These are phyloP conservation scores for Drosophila falleni DNA, from an alignment of 2,888 invertebrate species.

Conservation along the genomic window DNA sequence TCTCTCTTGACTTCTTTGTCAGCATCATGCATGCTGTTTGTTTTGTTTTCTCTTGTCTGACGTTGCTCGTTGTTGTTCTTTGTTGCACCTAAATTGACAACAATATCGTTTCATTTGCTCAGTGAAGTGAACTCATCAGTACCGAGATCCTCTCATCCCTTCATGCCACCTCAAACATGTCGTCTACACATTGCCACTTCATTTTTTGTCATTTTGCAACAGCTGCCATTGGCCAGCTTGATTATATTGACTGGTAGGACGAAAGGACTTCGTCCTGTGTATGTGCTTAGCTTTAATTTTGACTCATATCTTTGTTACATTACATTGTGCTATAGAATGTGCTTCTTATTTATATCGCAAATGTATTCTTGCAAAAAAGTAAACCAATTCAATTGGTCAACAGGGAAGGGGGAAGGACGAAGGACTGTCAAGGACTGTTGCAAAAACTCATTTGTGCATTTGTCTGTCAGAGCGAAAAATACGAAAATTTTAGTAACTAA, in stretches of 20 bases:
- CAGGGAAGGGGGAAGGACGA: neutral
- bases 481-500: constrained; percentile 62
- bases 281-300: constrained; percentile 42
- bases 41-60: constrained; percentile 69
- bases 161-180: constrained; percentile 2
- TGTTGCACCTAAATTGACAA: constrained; percentile 80
- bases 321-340: constrained; percentile 34
- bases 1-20: constrained; percentile 47
- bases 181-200: constrained; percentile 54
- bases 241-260: constrained; percentile 70
- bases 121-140: constrained; percentile 80
- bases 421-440: constrained; percentile 3
- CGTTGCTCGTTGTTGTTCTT: constrained; percentile 66
- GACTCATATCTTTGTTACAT: constrained; percentile 23
- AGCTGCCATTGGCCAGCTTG: constrained; percentile 61
- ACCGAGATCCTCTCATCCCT: constrained; percentile 42
- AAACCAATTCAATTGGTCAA: constrained; percentile 69
- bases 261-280: constrained; percentile 15
- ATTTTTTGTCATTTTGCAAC: constrained; percentile 60
- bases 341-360: constrained; percentile 39
- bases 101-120: constrained; percentile 80
- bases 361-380: constrained; percentile 43
- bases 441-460: constrained; percentile 66
- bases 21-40: constrained; percentile 73
- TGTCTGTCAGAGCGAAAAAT: constrained; percentile 55